Percentiles rank a stretch among this genome's conserved stretches.
Conservation (phyloP, 2,888 invertebrate genomes). For the Leuctra nigra region DNA sequence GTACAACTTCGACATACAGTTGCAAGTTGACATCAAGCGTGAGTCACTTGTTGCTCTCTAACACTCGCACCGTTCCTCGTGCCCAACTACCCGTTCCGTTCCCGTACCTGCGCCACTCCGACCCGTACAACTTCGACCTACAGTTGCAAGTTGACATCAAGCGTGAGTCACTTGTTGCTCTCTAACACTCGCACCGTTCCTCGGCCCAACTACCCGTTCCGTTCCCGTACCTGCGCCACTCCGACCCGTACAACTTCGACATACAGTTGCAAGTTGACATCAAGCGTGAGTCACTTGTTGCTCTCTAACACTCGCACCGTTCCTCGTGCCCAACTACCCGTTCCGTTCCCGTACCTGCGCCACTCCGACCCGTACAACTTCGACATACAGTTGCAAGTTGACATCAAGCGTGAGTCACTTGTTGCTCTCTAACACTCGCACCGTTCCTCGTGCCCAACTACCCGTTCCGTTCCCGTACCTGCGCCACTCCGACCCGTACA, state of each 20-base stretch:
- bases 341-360: conserved; percentile 79
- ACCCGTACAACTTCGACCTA: conserved; percentile 90
- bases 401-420: conserved; percentile 69
- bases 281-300: conserved; percentile 68
- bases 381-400: conserved; percentile 86
- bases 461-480: conserved; percentile 86
- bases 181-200: too few relatives aligned
- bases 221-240: conserved; percentile 80
- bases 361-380: conserved; percentile 86
- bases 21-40: conserved; percentile 82
- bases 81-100: conserved; percentile 82
- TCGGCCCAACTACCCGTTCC: conserved; percentile 81
- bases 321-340: conserved; percentile 78
- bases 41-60: too few relatives aligned
- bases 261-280: conserved; percentile 84
- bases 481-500: conserved; percentile 74
- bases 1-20: conserved; percentile 89
- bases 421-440: too few relatives aligned
- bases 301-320: conserved; percentile 85
- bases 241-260: conserved; percentile 85
- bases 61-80: too few relatives aligned
- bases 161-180: too few relatives aligned
- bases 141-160: conserved; percentile 78
- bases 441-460: conserved; percentile 83
- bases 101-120: conserved; percentile 77